Evolutionary conservation across 2,888 invertebrate species (phyloP).

Genomic region (Galeopsomyia nigrocyanea): DNA sequence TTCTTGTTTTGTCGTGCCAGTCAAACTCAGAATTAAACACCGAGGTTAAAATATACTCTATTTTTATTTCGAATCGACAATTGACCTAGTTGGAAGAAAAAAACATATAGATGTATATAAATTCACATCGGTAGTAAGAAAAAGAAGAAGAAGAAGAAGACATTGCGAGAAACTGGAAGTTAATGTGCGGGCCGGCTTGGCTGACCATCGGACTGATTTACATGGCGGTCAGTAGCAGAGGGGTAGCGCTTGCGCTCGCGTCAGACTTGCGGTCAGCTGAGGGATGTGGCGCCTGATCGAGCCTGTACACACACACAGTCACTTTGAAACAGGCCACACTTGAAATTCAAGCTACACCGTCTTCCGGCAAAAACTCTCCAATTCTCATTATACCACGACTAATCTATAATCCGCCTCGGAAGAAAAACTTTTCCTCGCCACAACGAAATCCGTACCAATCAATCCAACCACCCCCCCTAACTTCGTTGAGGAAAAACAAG

Average conservation of each 20-base stretch:
- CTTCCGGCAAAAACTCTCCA: not conserved
- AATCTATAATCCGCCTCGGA: no score
- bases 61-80: no score
- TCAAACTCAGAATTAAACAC: no score
- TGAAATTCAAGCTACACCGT: slow-evolving; percentile 7
- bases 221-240: slow-evolving; percentile 63
- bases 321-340: slow-evolving; percentile 53
- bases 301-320: slow-evolving; percentile 51
- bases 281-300: slow-evolving; percentile 63
- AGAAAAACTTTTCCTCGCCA: slow-evolving; percentile 3
- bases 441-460: not conserved
- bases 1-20: no score
- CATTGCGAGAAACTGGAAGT: slow-evolving; percentile 51
- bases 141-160: no score
- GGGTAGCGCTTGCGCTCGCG: slow-evolving; percentile 52
- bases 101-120: no score
- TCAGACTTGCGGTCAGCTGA: slow-evolving; percentile 60
- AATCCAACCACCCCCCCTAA: not conserved
- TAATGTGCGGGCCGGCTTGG: slow-evolving; percentile 63
- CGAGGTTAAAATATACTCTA: no score
- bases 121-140: no score
- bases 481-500: not conserved
- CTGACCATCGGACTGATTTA: slow-evolving; percentile 68
- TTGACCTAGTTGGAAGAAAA: no score
- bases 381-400: no score